These are phyloP conservation scores for Ephialtes manifestator DNA, from an alignment of 2,888 invertebrate genomes.

Conservation along the genomic window DNA sequence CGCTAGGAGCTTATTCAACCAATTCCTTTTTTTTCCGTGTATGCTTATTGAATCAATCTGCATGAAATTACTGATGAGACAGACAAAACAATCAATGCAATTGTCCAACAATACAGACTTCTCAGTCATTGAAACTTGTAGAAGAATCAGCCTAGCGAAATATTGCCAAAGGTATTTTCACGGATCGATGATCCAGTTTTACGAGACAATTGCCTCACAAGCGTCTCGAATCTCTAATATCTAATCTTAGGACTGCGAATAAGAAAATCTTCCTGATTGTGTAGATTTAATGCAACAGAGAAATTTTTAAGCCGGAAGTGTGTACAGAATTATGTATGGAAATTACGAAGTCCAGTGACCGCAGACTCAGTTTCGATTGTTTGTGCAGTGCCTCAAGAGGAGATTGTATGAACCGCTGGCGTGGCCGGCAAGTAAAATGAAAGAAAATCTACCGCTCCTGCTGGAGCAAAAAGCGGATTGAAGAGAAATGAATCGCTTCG, in stretches of 20 bases:
- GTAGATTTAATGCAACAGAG: neutral
- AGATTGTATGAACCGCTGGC: neutral
- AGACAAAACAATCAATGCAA: too few relatives aligned
- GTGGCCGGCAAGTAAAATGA: neutral
- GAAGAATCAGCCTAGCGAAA: neutral
- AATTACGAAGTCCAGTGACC: neutral
- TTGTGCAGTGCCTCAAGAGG: neutral
- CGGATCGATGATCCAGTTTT: conserved; percentile 7
- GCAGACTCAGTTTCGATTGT: neutral
- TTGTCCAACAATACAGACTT: neutral
- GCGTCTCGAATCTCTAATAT: neutral
- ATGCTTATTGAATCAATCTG: neutral
- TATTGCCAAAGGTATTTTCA: neutral
- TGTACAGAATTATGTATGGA: neutral
- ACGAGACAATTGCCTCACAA: neutral
- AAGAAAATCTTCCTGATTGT: neutral
- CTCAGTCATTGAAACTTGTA: neutral
- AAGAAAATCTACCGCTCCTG: neutral
- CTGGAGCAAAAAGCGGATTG: neutral
- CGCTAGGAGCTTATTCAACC: too few relatives aligned
- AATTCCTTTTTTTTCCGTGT: too few relatives aligned
- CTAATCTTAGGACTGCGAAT: neutral
- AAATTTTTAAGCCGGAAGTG: conserved; percentile 6
- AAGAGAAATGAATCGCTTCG: neutral
- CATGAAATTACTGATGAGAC: neutral